phyloP scores from a whole-genome alignment of 2,113 vertebrate species.

The Holacanthus passer region DNA sequence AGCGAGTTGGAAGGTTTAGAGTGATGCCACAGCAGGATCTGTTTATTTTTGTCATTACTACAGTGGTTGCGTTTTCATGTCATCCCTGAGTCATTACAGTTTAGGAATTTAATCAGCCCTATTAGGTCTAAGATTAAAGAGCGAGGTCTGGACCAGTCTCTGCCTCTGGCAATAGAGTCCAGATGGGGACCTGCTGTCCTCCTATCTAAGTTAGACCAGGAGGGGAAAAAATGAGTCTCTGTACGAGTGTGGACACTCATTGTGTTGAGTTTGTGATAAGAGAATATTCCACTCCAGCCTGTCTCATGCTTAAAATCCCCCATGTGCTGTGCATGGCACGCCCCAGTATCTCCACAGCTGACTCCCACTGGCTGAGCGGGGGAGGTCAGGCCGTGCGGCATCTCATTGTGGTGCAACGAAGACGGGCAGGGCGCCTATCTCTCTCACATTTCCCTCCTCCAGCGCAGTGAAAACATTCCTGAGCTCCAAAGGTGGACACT shows the following conservation, averaged over 20 bases:
- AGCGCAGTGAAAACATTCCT: conserved; percentile 69
- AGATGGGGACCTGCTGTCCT: conserved; percentile 61
- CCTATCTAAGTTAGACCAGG: conserved; percentile 40
- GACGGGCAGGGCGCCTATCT: conserved; percentile 45
- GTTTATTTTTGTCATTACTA: conserved; percentile 32
- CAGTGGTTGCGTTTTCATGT: conserved; percentile 16
- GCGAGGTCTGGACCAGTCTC: conserved; percentile 40
- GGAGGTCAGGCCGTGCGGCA: conserved; percentile 24
- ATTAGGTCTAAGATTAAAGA: conserved; percentile 52
- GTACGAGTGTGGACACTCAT: conserved; percentile 15
- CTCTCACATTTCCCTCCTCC: conserved; percentile 55
- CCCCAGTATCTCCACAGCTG: conserved; percentile 46
- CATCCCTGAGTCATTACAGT: conserved; percentile 46
- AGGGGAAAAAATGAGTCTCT: conserved; percentile 33
- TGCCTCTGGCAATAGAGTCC: conserved; percentile 57
- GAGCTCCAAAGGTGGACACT: conserved; percentile 52
- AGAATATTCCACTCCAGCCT: conserved; percentile 57
- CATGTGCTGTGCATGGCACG: conserved; percentile 12
- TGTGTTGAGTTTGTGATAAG: conserved; percentile 58
- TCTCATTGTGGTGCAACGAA: conserved; percentile 21
- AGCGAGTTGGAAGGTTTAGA: background rate
- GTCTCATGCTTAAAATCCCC: conserved; percentile 32
- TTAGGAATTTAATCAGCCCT: conserved; percentile 48
- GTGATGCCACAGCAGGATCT: conserved; percentile 6
- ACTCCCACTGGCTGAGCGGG: conserved; percentile 39